phyloP scores from a whole-genome alignment of 2,113 vertebrate species.

The Empidonax traillii region DNA sequence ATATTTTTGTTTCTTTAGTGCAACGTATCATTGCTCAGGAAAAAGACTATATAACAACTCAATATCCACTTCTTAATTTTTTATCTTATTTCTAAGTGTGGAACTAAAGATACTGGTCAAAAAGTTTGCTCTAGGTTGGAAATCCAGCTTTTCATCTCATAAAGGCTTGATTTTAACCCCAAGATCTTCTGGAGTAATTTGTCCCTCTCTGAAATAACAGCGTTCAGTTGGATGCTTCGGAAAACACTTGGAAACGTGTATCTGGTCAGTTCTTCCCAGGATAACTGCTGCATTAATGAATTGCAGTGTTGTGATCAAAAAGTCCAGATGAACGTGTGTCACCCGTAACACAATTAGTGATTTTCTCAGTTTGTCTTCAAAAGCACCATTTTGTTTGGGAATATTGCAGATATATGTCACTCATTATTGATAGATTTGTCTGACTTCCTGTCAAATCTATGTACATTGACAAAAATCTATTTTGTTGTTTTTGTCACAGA shows the following conservation, averaged over 20 bases:
- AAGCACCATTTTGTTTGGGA: constrained; percentile 74
- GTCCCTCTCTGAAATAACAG: background rate
- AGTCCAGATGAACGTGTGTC: constrained; percentile 59
- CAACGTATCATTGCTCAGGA: background rate
- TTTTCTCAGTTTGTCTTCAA: constrained; percentile 75
- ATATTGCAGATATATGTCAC: constrained; percentile 74
- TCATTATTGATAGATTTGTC: constrained; percentile 79
- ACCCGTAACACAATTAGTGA: constrained; percentile 66
- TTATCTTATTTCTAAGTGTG: background rate
- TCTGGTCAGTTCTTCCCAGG: background rate
- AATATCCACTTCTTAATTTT: background rate
- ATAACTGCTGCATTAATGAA: constrained; percentile 56
- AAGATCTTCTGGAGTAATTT: background rate
- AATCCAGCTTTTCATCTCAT: background rate
- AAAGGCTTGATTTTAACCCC: background rate
- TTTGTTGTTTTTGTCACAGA: constrained; percentile 82
- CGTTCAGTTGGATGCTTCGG: background rate
- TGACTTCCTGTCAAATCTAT: constrained; percentile 81
- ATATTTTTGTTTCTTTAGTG: background rate
- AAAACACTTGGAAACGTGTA: background rate
- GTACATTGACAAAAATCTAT: constrained; percentile 84
- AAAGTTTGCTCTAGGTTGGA: background rate
- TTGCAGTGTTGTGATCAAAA: constrained; percentile 31
- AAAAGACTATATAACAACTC: background rate
- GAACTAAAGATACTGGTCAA: background rate